Conservation (phyloP, 2,888 invertebrate species). For the Stomorhina lunata region DNA sequence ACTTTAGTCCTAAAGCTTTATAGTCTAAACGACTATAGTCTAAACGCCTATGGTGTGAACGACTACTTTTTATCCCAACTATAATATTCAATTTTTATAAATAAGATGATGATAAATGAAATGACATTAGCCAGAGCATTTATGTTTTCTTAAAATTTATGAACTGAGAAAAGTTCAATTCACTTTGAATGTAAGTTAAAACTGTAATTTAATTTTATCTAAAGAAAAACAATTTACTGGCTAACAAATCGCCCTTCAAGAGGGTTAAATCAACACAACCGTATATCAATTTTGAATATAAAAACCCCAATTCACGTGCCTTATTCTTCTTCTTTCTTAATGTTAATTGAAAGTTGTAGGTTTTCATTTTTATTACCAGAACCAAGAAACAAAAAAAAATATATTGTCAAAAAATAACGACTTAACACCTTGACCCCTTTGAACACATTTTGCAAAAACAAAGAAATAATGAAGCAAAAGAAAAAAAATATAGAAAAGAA, state of each 20-base stretch:
- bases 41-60: too few relatives aligned
- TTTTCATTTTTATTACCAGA: constrained; percentile 54
- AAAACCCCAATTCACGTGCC: constrained; percentile 6
- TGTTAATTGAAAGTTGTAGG: constrained; percentile 66
- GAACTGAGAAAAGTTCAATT: not conserved
- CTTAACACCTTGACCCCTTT: constrained; percentile 64
- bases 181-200: not conserved
- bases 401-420: constrained; percentile 20
- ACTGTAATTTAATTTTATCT: not conserved
- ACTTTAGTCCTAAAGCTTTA: too few relatives aligned
- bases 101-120: too few relatives aligned
- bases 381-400: not conserved
- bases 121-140: not conserved
- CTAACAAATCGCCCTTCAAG: not conserved
- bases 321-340: not conserved
- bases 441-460: constrained; percentile 9
- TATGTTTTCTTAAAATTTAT: not conserved
- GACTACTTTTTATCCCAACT: too few relatives aligned
- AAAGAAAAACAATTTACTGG: not conserved
- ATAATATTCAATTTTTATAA: too few relatives aligned
- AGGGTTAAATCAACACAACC: not conserved
- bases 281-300: not conserved
- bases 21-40: too few relatives aligned
- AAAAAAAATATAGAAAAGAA: not conserved
- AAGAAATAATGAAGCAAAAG: constrained; percentile 8